Evolutionary conservation across 2,113 vertebrate species (phyloP).

Genomic region (Rhinoptilus africanus): DNA sequence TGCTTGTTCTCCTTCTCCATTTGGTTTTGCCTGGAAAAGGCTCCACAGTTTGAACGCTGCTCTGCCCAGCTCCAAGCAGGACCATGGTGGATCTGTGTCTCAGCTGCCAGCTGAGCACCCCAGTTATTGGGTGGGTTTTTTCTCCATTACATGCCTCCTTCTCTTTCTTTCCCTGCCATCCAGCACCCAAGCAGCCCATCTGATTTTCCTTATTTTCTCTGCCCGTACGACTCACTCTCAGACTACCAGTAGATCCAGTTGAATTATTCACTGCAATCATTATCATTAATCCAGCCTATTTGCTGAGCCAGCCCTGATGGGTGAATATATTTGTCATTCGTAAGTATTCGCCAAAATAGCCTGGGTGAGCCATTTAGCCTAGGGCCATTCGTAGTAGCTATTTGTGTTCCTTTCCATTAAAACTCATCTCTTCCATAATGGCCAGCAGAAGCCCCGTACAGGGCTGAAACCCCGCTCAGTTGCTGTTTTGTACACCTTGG

Average conservation of each 20-base stretch:
- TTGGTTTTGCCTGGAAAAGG: background rate
- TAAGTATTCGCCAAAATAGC: constrained; percentile 45
- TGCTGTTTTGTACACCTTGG: background rate
- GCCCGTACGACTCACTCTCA: background rate
- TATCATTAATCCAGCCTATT: constrained; percentile 7
- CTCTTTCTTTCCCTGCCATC: background rate
- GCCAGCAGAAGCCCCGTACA: background rate
- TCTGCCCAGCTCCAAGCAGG: background rate
- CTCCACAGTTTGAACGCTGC: background rate
- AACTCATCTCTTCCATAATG: background rate
- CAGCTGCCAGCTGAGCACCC: background rate
- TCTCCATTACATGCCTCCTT: background rate
- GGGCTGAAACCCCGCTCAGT: accelerated
- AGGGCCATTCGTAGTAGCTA: background rate
- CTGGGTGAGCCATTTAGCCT: constrained; percentile 6
- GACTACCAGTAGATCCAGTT: background rate
- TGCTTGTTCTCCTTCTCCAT: background rate
- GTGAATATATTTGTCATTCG: constrained; percentile 15
- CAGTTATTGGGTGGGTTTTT: background rate
- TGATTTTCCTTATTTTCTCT: background rate
- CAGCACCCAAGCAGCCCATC: background rate
- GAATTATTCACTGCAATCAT: constrained; percentile 41
- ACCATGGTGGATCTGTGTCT: background rate
- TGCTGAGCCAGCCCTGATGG: constrained; percentile 13
- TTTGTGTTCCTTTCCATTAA: constrained; percentile 10